Percentiles rank a stretch among this genome's conserved stretches.
phyloP scores from a whole-genome alignment of 1,140 invertebrate species.

The Dendrolimus kikuchii region DNA sequence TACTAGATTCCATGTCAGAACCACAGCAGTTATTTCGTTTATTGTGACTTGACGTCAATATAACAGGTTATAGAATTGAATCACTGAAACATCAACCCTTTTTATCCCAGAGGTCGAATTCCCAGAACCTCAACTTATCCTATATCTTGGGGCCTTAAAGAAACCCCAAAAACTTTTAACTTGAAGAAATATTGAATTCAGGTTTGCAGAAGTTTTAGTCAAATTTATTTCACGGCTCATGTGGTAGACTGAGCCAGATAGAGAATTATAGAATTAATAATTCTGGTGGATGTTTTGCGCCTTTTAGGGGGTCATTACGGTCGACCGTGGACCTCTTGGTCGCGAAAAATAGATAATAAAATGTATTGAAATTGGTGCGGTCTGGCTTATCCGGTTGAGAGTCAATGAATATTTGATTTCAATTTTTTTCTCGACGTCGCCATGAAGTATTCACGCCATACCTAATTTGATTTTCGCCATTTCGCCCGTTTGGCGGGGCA shows the following conservation, averaged over 20 bases:
- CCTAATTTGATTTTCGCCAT: constrained; percentile 72
- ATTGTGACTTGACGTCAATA: too few species aligned
- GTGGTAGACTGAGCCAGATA: too few species aligned
- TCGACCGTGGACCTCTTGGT: constrained; percentile 19
- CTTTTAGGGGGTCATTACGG: constrained; percentile 23
- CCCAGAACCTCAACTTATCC: constrained; percentile 11
- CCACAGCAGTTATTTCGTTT: too few species aligned
- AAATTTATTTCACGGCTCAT: too few species aligned
- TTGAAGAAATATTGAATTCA: background rate
- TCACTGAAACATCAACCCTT: constrained; percentile 14
- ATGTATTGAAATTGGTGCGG: constrained; percentile 70
- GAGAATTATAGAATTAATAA: constrained; percentile 6
- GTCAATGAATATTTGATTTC: constrained; percentile 73
- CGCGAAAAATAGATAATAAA: constrained; percentile 70
- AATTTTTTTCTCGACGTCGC: constrained; percentile 71
- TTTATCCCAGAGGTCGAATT: constrained; percentile 13
- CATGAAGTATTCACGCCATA: constrained; percentile 71
- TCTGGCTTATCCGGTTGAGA: constrained; percentile 70
- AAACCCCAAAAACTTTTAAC: constrained; percentile 9
- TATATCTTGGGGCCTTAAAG: constrained; percentile 8
- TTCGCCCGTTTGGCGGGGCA: constrained; percentile 59
- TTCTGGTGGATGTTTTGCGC: constrained; percentile 8
- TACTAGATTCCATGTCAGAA: too few species aligned
- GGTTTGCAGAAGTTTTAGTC: background rate
- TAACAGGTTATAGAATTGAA: constrained; percentile 1